Base-by-base conservation (phyloP, 2,888 invertebrate genomes). In the Lasioglossum leucozonium region DNA sequence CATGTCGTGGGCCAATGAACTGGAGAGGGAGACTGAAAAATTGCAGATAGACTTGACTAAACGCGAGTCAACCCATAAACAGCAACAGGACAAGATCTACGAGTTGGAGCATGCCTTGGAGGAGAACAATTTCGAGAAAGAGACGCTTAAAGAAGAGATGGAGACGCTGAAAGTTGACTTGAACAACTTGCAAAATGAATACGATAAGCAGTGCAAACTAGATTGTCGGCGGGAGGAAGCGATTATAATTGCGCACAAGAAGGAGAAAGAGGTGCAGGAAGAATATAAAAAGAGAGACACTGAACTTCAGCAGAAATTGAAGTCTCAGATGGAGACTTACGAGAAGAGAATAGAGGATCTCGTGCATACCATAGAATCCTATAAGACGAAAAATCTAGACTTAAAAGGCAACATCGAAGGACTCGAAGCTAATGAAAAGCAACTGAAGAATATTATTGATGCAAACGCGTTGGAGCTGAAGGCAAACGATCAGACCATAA, bases 401-500 rank as follows among this genome's bases (percentile, higher is more conserved):
- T 77, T 94, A n/a, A 88, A 86, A 44, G 89, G 75, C 42, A 94
- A 85, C 22, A 74, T 94, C 26, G 94, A 95, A 81, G 92, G 91
- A 16, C 86, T 93, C 8, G 92, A 93, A 81, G 88, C 84, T 0
- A 93, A 92, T 51, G 92, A 93, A 40, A 94, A 88, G 89, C 95
- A 87, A 74, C 79, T 81, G 93, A 95, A 91, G 90, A 96, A 86
- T 89, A 95, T 91, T 22, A 90, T 93, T 4, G 92, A 93, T 16
- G 78, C 91, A 42, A 93, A 92, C 47, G 86, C 80, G 0, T 95
- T 94, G 73, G 95, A 96, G 69, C 91, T 93, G 71, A 92, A 93
- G 11, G 94, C 92, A 18, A 94, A 95, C 34, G 93, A 93, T 84
- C 92, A 93, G 16, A 95, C 95, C 83, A 95, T 95, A 75, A 88